Percentiles rank a stretch among this genome's conserved stretches.
Evolutionary conservation across 2,113 vertebrate genomes (phyloP).

Genomic region (Micronycteris hirsuta): DNA sequence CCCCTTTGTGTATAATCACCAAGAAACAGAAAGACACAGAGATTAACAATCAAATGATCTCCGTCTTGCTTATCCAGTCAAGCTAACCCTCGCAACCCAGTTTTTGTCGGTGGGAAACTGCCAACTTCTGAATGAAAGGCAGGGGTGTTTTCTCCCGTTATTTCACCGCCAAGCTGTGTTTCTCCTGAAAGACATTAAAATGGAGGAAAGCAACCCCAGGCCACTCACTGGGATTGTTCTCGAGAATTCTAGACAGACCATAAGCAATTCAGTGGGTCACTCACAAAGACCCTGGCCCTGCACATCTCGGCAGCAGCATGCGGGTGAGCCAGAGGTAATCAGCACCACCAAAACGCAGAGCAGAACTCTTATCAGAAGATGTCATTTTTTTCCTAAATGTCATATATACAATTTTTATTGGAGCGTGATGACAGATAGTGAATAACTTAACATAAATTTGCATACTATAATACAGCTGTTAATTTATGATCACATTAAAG

Average conservation of each 20-base stretch:
- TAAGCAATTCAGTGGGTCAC: not conserved
- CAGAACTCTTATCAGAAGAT: slow-evolving; percentile 80
- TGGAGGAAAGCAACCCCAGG: not conserved
- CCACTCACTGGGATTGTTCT: not conserved
- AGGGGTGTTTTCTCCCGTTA: not conserved
- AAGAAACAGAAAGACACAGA: not conserved
- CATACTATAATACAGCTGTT: slow-evolving; percentile 83
- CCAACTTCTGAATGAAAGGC: not conserved
- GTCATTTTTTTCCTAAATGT: slow-evolving; percentile 81
- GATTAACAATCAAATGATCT: not conserved
- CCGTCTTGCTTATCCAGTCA: not conserved
- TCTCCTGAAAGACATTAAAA: not conserved
- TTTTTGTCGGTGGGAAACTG: not conserved
- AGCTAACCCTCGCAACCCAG: not conserved
- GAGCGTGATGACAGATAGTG: slow-evolving; percentile 79
- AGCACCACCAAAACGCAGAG: slow-evolving; percentile 63
- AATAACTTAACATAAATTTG: slow-evolving; percentile 87
- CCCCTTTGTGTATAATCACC: not conserved
- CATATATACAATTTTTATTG: slow-evolving; percentile 82
- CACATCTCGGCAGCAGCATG: fast-evolving
- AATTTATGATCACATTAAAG: slow-evolving; percentile 82
- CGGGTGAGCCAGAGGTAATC: slow-evolving; percentile 45
- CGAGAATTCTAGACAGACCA: not conserved
- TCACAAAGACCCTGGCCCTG: not conserved
- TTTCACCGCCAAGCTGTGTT: not conserved